Evolutionary conservation across 2,113 vertebrate species (phyloP), one percentile per base, ranked within the genome.

Genomic region (Upupa epops): DNA sequence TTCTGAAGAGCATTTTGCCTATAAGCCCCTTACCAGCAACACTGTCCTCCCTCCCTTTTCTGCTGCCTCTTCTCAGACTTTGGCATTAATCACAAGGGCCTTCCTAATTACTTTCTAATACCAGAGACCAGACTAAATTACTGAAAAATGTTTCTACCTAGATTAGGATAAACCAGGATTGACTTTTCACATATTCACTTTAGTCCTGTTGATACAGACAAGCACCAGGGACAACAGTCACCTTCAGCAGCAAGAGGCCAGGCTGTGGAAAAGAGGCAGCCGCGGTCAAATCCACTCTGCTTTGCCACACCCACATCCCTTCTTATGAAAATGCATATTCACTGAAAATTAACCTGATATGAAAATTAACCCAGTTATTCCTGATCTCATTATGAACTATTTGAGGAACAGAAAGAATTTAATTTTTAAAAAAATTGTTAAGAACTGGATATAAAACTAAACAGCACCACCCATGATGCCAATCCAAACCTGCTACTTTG

Each of bases 1-100:
- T 68, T 92, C 91, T 79, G 74, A 88, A 78, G 40, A 72, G 71
- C 49, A 31, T 68, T 90, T 90, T 91, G 81, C 63, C 82, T 55
- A 6, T 20, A 61, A 70, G 65, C 51, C 75, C 90, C 90, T 70
- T 71, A 64, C 70, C 51, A 52, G 45, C 32, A 61, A 42, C 9
- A 2, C 31, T 55, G 31, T 40, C 17, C 45, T 75, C 34, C 49
- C 21, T 65, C 36, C 64, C 14, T 65, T n/a, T 63, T 65, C 60
- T 56, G 46, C 77, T 71, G 65, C 55, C 45, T 54, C 13, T 52
- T 58, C 66, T 36, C 63, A 86, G 36, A 28, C 49, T 42, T 68
- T 22, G 36, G 48, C 42, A 48, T 46, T 81, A 86, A 80, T 60
- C 90, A 88, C 73, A 77, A 63, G 46, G 60, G 32, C 85, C 42